A percentile compares a stretch with the other conserved stretches of the same genome.
These are phyloP conservation scores for Lepas anatifera DNA, from an alignment of 2,888 invertebrate species.

Conservation along the genomic window DNA sequence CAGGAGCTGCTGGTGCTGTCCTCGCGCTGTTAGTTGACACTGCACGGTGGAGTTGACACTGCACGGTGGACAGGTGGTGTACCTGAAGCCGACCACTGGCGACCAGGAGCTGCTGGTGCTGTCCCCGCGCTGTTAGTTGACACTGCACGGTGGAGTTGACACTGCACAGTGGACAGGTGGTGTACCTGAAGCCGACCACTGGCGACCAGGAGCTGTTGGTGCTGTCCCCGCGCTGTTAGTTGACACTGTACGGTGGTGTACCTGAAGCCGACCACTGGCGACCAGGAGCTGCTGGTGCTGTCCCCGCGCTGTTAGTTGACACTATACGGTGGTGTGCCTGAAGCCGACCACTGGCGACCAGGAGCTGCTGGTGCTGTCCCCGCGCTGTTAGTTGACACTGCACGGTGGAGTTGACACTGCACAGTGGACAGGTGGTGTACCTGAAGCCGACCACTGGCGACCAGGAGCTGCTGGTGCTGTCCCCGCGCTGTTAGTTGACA, in stretches of 20 bases:
- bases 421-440: constrained; percentile 32
- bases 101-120: constrained; percentile 40
- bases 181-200: constrained; percentile 37
- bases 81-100: constrained; percentile 36
- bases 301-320: background rate
- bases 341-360: background rate
- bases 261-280: too few relatives aligned
- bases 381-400: background rate
- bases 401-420: background rate
- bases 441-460: constrained; percentile 35
- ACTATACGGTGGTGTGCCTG: background rate
- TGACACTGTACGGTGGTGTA: background rate
- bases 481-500: constrained; percentile 34
- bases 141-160: background rate
- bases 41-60: background rate
- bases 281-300: too few relatives aligned
- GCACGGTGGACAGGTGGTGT: constrained; percentile 30
- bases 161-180: too few relatives aligned
- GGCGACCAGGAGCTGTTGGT: constrained; percentile 39
- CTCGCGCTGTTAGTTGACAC: background rate
- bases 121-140: constrained; percentile 35
- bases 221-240: constrained; percentile 37
- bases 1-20: background rate
- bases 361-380: background rate
- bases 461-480: constrained; percentile 40